Conservation (phyloP, 2,113 vertebrate species). For the Prochilodus magdalenae region DNA sequence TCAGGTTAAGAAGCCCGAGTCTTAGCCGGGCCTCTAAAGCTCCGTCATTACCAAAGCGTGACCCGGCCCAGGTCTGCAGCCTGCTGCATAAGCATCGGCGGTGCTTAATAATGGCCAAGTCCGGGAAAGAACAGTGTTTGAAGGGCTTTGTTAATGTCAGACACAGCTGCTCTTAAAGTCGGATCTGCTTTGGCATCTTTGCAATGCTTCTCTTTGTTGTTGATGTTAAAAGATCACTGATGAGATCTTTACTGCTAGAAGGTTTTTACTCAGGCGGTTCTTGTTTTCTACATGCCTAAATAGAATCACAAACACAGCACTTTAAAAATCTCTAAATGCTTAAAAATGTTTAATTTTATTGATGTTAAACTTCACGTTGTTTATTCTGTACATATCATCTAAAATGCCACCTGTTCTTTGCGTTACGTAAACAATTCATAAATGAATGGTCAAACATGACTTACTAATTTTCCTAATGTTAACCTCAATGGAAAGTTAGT, state of each 20-base stretch:
- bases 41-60: constrained; percentile 68
- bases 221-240: not conserved
- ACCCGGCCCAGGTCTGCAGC: constrained; percentile 72
- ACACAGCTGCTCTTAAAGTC: constrained; percentile 41
- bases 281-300: no score
- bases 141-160: constrained; percentile 29
- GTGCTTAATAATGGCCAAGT: constrained; percentile 14
- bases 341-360: no score
- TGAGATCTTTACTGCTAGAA: not conserved
- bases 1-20: constrained; percentile 79
- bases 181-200: constrained; percentile 32
- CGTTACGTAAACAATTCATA: no score
- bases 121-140: constrained; percentile 12
- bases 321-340: no score
- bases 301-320: no score
- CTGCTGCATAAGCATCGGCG: constrained; percentile 17
- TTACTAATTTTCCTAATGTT: no score
- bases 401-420: no score
- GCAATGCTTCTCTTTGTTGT: constrained; percentile 21
- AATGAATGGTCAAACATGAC: no score
- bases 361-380: no score
- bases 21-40: constrained; percentile 79
- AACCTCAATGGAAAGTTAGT: no score
- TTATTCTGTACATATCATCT: no score
- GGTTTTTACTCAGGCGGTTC: not conserved